A percentile compares a stretch with the other conserved stretches of the same genome.
These are phyloP conservation scores for Gulo gulo DNA, from an alignment of 2,113 vertebrate species.

Conservation along the genomic window DNA sequence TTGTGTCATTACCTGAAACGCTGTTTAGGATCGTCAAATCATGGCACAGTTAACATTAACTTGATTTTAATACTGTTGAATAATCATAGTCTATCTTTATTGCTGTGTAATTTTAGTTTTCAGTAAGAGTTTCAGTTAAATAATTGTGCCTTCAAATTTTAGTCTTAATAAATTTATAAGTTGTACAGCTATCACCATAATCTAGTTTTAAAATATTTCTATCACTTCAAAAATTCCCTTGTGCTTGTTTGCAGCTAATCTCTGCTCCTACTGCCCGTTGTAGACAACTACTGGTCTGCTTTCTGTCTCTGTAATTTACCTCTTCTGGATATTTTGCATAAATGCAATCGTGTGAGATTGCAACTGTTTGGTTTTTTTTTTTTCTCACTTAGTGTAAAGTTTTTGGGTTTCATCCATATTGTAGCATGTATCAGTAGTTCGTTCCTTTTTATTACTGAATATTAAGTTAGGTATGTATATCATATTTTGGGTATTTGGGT, in stretches of 20 bases:
- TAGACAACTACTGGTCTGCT: background rate
- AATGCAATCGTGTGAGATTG: background rate
- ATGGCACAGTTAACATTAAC: background rate
- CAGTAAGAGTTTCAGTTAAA: background rate
- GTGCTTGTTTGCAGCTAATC: background rate
- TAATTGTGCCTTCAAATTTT: background rate
- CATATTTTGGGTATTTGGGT: background rate
- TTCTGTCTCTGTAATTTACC: background rate
- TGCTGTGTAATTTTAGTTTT: background rate
- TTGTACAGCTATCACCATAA: background rate
- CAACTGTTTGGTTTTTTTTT: background rate
- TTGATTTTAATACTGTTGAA: background rate
- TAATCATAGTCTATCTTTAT: background rate
- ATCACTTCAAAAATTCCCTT: background rate
- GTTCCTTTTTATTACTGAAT: background rate
- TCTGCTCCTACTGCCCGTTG: background rate
- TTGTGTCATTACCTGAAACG: background rate
- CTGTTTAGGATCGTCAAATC: background rate
- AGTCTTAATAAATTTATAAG: slow-evolving; percentile 26
- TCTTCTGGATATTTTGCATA: background rate
- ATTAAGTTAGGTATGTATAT: background rate
- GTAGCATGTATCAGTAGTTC: background rate
- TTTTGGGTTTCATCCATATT: background rate
- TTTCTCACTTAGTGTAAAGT: background rate
- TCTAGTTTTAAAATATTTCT: background rate